Evolutionary conservation across 64 coral and sea anemone species (phyloP).

Genomic region (Orbicella faveolata): DNA sequence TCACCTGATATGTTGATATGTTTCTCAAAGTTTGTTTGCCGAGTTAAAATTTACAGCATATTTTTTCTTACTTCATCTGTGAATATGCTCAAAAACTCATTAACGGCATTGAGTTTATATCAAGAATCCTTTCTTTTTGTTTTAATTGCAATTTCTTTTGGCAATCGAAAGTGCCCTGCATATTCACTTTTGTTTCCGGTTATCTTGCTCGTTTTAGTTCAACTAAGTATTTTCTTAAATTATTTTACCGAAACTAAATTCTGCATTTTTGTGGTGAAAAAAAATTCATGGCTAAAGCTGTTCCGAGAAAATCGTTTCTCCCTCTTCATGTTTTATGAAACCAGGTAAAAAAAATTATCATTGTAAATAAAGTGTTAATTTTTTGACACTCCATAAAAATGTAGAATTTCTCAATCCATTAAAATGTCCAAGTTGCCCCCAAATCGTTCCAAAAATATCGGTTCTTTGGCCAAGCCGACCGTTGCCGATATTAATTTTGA

Average conservation of each 20-base stretch:
- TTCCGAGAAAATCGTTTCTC: too few species aligned
- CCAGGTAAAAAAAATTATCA: too few species aligned
- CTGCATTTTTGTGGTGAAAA: too few species aligned
- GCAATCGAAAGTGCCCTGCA: not conserved
- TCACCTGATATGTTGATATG: not conserved
- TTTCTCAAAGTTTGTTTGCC: not conserved
- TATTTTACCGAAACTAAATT: not conserved
- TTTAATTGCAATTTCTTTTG: not conserved
- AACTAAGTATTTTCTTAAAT: not conserved
- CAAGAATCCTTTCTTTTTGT: not conserved
- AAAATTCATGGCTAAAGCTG: too few species aligned
- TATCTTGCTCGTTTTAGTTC: not conserved
- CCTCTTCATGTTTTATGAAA: too few species aligned
- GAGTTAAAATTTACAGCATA: not conserved
- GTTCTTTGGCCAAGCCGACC: not conserved
- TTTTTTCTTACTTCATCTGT: not conserved
- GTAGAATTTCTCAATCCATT: too few species aligned
- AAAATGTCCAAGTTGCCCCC: not conserved
- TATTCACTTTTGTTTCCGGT: not conserved
- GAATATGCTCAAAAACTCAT: conserved; percentile 3
- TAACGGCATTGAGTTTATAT: not conserved
- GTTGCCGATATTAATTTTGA: not conserved
- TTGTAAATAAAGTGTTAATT: too few species aligned
- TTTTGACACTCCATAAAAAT: too few species aligned
- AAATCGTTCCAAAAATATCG: not conserved